These are phyloP conservation scores for Lichenostomus cassidix DNA, from an alignment of 2,113 vertebrate species.

Conservation along the genomic window DNA sequence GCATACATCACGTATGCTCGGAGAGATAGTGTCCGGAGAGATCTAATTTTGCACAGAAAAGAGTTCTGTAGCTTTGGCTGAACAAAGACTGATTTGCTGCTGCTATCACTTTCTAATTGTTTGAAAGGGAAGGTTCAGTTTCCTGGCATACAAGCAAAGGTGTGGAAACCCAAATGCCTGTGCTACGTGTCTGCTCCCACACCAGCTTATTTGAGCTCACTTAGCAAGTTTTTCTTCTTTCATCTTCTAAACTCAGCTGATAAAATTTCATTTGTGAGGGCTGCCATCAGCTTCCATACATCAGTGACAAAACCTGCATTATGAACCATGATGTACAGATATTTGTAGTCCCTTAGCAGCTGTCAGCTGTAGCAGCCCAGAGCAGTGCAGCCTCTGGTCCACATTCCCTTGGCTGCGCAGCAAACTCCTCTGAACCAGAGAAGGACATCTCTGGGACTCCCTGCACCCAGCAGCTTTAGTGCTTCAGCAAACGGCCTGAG, in stretches of 20 bases:
- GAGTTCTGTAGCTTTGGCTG: neutral
- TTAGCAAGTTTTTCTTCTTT: neutral
- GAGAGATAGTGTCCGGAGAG: neutral
- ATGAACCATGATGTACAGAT: neutral
- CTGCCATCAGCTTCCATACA: neutral
- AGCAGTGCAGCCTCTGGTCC: neutral
- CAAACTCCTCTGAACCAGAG: neutral
- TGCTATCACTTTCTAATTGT: neutral
- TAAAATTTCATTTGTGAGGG: neutral
- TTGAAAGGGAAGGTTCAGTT: neutral
- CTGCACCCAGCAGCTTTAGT: neutral
- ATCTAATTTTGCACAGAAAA: neutral
- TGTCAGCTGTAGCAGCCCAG: neutral
- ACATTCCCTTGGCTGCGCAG: accelerated
- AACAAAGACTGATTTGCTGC: neutral
- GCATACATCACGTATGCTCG: neutral
- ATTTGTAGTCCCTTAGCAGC: neutral
- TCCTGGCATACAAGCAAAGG: neutral
- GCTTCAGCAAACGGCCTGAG: neutral
- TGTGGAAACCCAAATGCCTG: neutral
- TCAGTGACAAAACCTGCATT: neutral
- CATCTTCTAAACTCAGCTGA: neutral
- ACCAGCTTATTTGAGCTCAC: neutral
- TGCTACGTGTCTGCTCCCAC: neutral
- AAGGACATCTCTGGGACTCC: neutral